Percentiles rank a stretch among this genome's conserved stretches.
Conservation (phyloP, 37 sponge, comb jelly and placozoan species). For the Theonella swinhoei region DNA sequence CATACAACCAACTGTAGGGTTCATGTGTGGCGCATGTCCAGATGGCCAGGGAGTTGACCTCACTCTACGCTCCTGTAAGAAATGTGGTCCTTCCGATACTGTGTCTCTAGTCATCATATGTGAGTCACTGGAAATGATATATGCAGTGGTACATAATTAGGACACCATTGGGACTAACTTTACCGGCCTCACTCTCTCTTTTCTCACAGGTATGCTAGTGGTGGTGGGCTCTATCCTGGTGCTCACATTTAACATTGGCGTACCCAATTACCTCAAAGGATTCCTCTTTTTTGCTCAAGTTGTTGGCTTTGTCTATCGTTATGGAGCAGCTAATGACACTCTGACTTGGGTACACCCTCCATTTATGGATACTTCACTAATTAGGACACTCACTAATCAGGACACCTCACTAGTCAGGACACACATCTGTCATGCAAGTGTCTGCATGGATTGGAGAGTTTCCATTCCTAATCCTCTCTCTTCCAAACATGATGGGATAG, state of each 20-base stretch:
- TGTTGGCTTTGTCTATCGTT: neutral
- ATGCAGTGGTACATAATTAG: neutral
- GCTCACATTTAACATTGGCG: constrained; percentile 43
- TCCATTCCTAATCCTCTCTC: no score
- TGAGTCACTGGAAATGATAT: constrained; percentile 1
- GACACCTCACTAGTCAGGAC: no score
- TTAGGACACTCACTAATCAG: no score
- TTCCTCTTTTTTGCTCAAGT: constrained; percentile 64
- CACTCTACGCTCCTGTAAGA: constrained; percentile 5
- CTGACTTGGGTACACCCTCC: no score
- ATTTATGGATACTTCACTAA: no score
- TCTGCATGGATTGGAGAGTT: no score
- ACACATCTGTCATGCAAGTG: no score
- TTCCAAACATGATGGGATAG: no score
- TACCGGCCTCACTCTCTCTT: neutral
- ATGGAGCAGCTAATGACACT: no score
- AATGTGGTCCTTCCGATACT: neutral
- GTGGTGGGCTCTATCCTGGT: constrained; percentile 13
- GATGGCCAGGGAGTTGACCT: constrained; percentile 9
- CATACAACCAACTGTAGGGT: no score
- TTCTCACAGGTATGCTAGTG: constrained; percentile 9
- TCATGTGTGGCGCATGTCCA: constrained; percentile 40
- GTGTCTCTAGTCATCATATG: constrained; percentile 8
- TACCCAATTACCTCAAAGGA: constrained; percentile 59
- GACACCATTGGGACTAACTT: no score